Evolutionary conservation across 2,113 vertebrate genomes (phyloP), one percentile per base, ranked within the genome.

Genomic region (Cervus canadensis): DNA sequence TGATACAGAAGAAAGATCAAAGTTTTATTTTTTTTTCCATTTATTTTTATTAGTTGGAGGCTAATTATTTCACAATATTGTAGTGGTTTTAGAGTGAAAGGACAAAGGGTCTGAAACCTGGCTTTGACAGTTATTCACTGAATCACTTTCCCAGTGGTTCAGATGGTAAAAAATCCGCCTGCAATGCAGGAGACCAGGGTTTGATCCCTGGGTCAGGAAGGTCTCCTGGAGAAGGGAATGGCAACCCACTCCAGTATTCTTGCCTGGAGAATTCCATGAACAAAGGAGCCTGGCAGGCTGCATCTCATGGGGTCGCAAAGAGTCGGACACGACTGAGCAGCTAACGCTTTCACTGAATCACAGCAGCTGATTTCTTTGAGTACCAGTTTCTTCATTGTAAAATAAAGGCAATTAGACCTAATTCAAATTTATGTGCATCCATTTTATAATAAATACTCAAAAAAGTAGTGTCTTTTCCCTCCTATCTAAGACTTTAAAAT

Each of bases 391-490:
- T 96, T 48, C 43, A 84, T 50, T 85, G 45, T 62, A 91, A 97
- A 95, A 95, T 91, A 93, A 96, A 94, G 11, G 23, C 79, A 64
- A 93, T 54, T 84, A 89, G 13, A 43, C 23, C 2, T 92, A 92
- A 76, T 3, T 87, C 40, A 92, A 83, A 79, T 57, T 16, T 64
- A n/a, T 7, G 12, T 74, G 14, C 33, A 43, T 45, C 25, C 45
- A 83, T 14, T 6, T 78, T 40, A 93, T 62, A 89, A 84, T 43
- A 94, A 87, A 57, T 78, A 45, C 19, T 64, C 10, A 94, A 64
- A 78, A 89, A 62, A 91, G 67, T 85, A 81, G 23, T 78, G 17
- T 23, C n/a, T 64, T 76, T 62, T 25, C 4, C 45, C 36, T 97
- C 6, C 19, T 86, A 81, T 59, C 9, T 6, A 94, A 95, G 36